Evolutionary conservation across 2,113 vertebrate species (phyloP).

Genomic region (Hydropotes inermis): DNA sequence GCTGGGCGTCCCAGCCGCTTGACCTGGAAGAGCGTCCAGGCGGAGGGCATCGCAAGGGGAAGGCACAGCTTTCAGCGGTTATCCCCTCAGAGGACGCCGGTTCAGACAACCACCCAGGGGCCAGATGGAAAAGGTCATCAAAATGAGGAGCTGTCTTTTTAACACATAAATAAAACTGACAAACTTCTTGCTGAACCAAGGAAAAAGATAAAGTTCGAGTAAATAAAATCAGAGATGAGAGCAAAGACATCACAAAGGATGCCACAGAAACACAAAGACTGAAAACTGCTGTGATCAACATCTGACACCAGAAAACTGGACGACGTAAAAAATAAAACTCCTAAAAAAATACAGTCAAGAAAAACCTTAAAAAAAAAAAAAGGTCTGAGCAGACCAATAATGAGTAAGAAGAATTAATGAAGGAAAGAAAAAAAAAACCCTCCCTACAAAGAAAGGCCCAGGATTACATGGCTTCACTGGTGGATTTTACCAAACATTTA

Average conservation of each 20-base stretch:
- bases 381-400: neutral
- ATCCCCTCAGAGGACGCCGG: accelerated
- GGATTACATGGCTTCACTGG: neutral
- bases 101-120: neutral
- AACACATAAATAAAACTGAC: neutral
- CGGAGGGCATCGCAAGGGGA: accelerated
- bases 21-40: neutral
- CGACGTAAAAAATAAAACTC: neutral
- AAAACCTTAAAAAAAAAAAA: neutral
- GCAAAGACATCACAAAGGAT: neutral
- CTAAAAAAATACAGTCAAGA: neutral
- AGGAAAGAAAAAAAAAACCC: no score
- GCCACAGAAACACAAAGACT: accelerated
- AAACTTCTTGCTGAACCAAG: neutral
- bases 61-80: neutral
- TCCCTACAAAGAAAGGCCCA: neutral
- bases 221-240: neutral
- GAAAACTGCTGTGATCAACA: neutral
- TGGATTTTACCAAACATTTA: neutral
- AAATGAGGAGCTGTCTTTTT: neutral
- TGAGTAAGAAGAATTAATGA: neutral
- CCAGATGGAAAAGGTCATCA: neutral
- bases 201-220: no score
- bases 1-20: neutral
- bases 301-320: accelerated